phyloP scores from a whole-genome alignment of 2,888 invertebrate genomes.

The Caenorhabditis drosophilae region DNA sequence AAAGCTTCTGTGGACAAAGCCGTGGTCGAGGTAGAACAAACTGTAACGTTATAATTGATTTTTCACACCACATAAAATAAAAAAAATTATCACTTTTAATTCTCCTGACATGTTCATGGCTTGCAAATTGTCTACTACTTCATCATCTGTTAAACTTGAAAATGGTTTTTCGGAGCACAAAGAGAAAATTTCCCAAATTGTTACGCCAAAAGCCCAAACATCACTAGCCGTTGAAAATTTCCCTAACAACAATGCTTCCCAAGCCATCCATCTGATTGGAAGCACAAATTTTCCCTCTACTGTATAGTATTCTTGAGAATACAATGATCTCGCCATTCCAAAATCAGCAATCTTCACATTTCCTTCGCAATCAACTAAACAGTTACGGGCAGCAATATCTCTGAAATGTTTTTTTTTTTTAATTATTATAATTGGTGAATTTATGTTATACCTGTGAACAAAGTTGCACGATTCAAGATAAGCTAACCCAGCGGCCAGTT shows the following conservation, averaged over 20 bases:
- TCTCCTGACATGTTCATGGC: constrained; percentile 36
- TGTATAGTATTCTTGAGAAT: constrained; percentile 82
- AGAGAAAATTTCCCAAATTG: constrained; percentile 84
- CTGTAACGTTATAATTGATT: constrained; percentile 13
- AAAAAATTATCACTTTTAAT: constrained; percentile 39
- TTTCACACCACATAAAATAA: background rate
- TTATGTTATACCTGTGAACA: constrained; percentile 77
- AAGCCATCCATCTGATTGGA: constrained; percentile 76
- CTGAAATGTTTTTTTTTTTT: constrained; percentile 13
- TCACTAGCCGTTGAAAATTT: constrained; percentile 86
- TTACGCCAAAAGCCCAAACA: constrained; percentile 88
- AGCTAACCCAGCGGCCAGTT: constrained; percentile 87
- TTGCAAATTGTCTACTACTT: constrained; percentile 81
- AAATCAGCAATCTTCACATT: constrained; percentile 79
- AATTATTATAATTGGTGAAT: background rate
- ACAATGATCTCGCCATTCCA: constrained; percentile 83
- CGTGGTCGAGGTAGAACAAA: constrained; percentile 37
- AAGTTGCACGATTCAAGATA: constrained; percentile 87
- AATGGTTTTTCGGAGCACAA: constrained; percentile 81
- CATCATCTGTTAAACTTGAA: constrained; percentile 79
- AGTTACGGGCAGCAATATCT: constrained; percentile 79
- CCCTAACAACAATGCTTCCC: constrained; percentile 71
- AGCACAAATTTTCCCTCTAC: constrained; percentile 78
- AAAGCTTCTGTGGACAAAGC: constrained; percentile 48
- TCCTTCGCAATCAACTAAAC: constrained; percentile 79